These are phyloP conservation scores for Chironomus striatipennis DNA, from an alignment of 1,140 invertebrate genomes.

Conservation along the genomic window DNA sequence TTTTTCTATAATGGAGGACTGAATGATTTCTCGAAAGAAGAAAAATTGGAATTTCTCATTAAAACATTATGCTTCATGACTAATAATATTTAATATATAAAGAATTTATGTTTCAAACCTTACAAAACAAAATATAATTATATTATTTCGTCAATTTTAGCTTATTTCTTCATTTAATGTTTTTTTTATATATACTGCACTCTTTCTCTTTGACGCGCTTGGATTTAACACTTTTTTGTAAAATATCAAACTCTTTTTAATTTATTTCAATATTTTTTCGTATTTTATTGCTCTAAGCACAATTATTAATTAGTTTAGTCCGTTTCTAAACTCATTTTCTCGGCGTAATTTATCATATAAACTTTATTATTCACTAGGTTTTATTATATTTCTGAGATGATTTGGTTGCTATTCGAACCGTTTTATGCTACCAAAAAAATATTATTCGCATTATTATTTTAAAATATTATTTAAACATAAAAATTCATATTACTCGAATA, in stretches of 20 bases:
- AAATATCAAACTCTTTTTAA: background rate
- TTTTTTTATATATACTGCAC: background rate
- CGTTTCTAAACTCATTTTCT: no score
- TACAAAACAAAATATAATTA: background rate
- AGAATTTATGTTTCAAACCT: no score
- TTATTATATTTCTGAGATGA: no score
- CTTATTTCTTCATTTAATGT: background rate
- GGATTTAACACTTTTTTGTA: background rate
- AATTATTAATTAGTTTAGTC: no score
- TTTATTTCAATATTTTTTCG: background rate
- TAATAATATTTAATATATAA: no score
- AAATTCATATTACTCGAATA: background rate
- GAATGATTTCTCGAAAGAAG: background rate
- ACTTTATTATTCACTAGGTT: no score
- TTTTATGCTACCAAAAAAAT: no score
- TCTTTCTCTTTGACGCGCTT: background rate
- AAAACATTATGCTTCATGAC: no score
- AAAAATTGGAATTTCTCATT: no score
- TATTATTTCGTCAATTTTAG: background rate
- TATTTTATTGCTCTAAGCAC: background rate
- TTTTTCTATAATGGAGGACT: constrained; percentile 2
- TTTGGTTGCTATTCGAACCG: no score
- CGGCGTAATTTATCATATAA: no score
- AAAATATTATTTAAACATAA: background rate
- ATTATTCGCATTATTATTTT: no score